Evolutionary conservation across 2,888 invertebrate genomes (phyloP).

Genomic region (Geophilus truncorum): DNA sequence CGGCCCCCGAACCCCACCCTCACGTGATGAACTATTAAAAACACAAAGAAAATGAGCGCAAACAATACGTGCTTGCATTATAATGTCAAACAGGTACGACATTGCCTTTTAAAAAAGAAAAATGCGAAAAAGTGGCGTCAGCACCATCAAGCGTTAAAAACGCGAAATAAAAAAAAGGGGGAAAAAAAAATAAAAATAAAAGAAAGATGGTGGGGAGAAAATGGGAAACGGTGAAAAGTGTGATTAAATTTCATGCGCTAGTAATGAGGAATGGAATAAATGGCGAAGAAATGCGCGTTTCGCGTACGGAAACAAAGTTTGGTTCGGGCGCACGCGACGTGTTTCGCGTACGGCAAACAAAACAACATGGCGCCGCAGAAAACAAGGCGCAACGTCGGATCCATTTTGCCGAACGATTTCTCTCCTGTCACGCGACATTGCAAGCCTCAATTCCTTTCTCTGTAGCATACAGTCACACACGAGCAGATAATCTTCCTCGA

Average conservation of each 20-base stretch:
- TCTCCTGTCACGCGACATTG: neutral
- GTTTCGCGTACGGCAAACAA: neutral
- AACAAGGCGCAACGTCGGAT: neutral
- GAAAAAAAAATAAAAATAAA: too few relatives aligned
- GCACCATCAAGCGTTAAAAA: neutral
- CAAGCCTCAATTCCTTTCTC: neutral
- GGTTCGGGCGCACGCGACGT: neutral
- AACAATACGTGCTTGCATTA: too few relatives aligned
- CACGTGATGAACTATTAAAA: too few relatives aligned
- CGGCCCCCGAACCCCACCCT: too few relatives aligned
- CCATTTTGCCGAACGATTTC: neutral
- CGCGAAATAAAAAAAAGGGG: too few relatives aligned
- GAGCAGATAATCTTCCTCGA: neutral
- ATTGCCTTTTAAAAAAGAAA: too few relatives aligned
- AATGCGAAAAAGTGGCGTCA: neutral
- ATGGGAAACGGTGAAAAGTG: neutral
- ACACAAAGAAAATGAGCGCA: too few relatives aligned
- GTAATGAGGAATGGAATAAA: neutral
- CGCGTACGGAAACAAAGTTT: neutral
- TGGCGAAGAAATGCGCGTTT: neutral
- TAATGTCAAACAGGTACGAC: too few relatives aligned
- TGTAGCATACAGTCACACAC: neutral
- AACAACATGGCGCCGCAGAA: neutral
- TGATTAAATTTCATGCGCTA: neutral
- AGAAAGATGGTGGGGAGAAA: too few relatives aligned